Percentiles rank a stretch among this genome's conserved stretches.
Evolutionary conservation across 2,113 vertebrate species (phyloP).

Genomic region (Morone chrysops): DNA sequence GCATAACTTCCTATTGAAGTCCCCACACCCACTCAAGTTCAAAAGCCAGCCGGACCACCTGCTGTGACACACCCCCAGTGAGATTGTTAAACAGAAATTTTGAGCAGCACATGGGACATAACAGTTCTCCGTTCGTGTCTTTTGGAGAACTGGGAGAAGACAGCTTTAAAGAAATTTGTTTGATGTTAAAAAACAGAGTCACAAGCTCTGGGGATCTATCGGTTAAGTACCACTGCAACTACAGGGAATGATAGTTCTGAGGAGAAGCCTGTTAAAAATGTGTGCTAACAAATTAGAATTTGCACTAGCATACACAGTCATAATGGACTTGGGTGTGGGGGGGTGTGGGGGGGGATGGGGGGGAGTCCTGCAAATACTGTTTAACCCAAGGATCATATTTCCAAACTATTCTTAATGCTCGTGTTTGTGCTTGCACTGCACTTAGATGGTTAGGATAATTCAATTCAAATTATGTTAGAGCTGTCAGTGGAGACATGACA

Average conservation of each 20-base stretch:
- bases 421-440: slow-evolving; percentile 15
- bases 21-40: slow-evolving; percentile 5
- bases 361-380: slow-evolving; percentile 3
- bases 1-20: not conserved
- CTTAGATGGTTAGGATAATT: not conserved
- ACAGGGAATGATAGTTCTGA: slow-evolving; percentile 36
- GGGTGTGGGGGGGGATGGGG: not conserved
- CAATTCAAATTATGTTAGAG: not conserved
- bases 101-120: slow-evolving; percentile 24
- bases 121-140: slow-evolving; percentile 36
- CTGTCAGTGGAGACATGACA: not conserved
- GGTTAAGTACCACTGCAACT: slow-evolving; percentile 15
- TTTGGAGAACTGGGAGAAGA: slow-evolving; percentile 21
- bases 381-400: not conserved
- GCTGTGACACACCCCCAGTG: slow-evolving; percentile 32
- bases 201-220: slow-evolving; percentile 18
- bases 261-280: slow-evolving; percentile 35
- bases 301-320: not conserved
- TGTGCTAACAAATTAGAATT: slow-evolving; percentile 40
- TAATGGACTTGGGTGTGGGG: not conserved
- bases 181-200: slow-evolving; percentile 46
- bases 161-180: slow-evolving; percentile 41
- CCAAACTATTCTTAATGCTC: slow-evolving; percentile 7
- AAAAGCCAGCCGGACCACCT: slow-evolving; percentile 47
- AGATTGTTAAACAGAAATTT: slow-evolving; percentile 40